Base-by-base conservation (phyloP, 2,797 vertebrate genomes). In the Sciurus carolinensis region DNA sequence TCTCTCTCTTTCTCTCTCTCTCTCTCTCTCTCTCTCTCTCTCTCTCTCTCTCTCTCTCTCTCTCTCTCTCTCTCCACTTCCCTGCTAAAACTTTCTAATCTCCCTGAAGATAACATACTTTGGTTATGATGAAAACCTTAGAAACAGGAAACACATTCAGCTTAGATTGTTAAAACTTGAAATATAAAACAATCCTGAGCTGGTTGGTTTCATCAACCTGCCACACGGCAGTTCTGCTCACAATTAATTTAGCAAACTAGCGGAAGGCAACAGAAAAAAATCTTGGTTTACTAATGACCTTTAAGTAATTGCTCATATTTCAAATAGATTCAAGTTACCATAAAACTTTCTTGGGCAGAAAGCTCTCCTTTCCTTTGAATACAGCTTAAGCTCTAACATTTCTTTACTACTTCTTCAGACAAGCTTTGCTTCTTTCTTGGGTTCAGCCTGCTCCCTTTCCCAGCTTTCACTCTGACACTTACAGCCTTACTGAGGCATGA, bases 271-370 rank as follows among this genome's bases (percentile, higher is more conserved):
- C 20, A 88, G 81, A 59, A 64, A 64, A 67, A 69, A 50, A 44
- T 14, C 47, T n/a, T 84, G 39, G 24, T 87, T 90, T 75, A n/a
- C 71, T 81, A 87, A 91, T 62, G 93, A 85, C 72, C 87, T 96
- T 95, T 87, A 92, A 92, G 86, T 73, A 96, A 94, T 9, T 93
- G 73, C 28, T 96, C 57, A 62, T 57, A 91, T 84, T 83, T 80
- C 62, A 76, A 71, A 50, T 1, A 72, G 80, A 94, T 39, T 90
- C 33, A 9, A 82, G 86, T 96, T 93, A 28, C 80, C 57, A 42
- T 20, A 50, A 57, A 44, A 36, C 36, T 83, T 86, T 42, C 89
- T 66, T 36, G 26, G 50, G 75, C 89, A 91, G 42, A 95, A 71
- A 76, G 24, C 15, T 44, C 64, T 84, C 22, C 39, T 71, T 95